phyloP scores from a whole-genome alignment of 2,113 vertebrate genomes.

The Cygnus buccinator region DNA sequence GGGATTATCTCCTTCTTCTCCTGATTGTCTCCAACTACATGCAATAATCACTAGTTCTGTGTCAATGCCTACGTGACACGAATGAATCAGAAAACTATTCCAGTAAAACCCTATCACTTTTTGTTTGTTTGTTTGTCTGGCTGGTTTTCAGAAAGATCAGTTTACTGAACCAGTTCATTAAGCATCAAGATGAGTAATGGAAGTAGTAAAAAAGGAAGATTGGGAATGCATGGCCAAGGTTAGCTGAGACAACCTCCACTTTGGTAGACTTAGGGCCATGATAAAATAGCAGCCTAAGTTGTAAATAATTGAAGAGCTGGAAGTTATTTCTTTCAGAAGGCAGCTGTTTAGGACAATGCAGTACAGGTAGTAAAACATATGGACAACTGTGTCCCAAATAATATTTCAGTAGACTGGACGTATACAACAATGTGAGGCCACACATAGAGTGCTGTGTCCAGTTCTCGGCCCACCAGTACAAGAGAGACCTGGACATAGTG shows the following conservation, averaged over 20 bases:
- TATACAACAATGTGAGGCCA: not conserved
- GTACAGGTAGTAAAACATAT: not conserved
- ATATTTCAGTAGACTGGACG: not conserved
- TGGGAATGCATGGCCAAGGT: not conserved
- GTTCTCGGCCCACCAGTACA: not conserved
- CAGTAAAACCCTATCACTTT: not conserved
- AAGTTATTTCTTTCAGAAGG: not conserved
- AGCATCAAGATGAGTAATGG: not conserved
- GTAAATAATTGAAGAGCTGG: constrained; percentile 14
- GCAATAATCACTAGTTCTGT: not conserved
- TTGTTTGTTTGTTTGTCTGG: not conserved
- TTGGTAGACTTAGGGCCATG: not conserved
- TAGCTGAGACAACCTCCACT: not conserved
- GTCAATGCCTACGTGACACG: not conserved
- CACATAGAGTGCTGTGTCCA: not conserved
- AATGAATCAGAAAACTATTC: not conserved
- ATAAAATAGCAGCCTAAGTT: constrained; percentile 8
- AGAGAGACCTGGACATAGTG: not conserved
- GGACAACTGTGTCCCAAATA: not conserved
- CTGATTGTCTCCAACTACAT: not conserved
- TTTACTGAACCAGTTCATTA: not conserved
- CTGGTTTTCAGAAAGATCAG: not conserved
- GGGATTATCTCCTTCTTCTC: not conserved
- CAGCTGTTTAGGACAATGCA: not conserved
- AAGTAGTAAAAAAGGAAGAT: not conserved